Evolutionary conservation across 2,113 vertebrate species (phyloP), one percentile per base, ranked within the genome.

Genomic region (Pseudopodoces humilis): DNA sequence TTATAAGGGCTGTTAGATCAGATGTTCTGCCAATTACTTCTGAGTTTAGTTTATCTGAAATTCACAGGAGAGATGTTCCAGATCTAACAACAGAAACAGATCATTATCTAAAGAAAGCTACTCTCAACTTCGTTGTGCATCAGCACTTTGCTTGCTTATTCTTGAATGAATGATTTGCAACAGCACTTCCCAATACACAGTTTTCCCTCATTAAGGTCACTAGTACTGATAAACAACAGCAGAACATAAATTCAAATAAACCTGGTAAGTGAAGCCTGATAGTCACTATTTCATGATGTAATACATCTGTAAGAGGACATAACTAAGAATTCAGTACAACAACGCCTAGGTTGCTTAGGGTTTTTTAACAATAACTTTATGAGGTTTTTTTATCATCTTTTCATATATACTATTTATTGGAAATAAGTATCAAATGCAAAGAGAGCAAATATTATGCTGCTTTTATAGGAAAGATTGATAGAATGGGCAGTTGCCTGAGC

Each of bases 1-100:
- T 86, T 84, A 43, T 53, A 82, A 72, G 37, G 28, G 21, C 55
- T 75, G 64, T 64, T 86, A 77, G 77, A 92, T 77, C 70, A 94
- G 71, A 89, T 71, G 62, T 85, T 58, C 70, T 77, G 67, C 78
- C 85, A 92, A 85, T 81, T 95, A 86, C 87, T 87, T 91, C 87
- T 83, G 71, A 92, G 65, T n/a, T 43, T 64, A 90, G 53, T 46
- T 85, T 22, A 69, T 53, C 37, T 49, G 20, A 92, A 68, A 93
- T 82, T 69, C 78, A 76, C 55, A 49, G n/a, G 65, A 94, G 90
- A 88, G 76, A 71, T 76, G 63, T 35, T 96, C 35, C 72, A 92
- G 60, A 75, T 75, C 52, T 64, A 93, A 79, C 65, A 92, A 53
- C 39, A 89, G 64, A 92, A 87, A 83, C 8, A 89, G 74, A 91